A percentile compares a stretch with the other conserved stretches of the same genome.
phyloP scores from a whole-genome alignment of 1,140 invertebrate genomes.

The Drosophila burlai region DNA sequence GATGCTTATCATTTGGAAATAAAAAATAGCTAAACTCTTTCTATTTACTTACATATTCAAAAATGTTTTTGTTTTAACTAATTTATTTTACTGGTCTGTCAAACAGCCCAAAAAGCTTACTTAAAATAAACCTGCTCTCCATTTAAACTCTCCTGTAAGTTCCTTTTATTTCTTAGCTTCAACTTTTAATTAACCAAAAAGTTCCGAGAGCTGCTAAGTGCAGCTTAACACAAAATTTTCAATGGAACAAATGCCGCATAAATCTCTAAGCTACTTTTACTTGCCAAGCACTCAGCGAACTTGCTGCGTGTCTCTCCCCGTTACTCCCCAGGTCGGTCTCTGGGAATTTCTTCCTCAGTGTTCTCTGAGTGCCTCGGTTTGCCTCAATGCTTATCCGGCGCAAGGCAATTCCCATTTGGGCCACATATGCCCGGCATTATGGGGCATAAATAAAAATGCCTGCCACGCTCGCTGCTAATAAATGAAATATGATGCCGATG shows the following conservation, averaged over 20 bases:
- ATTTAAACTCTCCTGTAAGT: background rate
- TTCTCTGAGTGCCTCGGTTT: conserved; percentile 26
- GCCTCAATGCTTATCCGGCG: conserved; percentile 36
- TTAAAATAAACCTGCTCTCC: background rate
- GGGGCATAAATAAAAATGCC: conserved; percentile 75
- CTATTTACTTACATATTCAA: fast-evolving
- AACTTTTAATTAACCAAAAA: conserved; percentile 47
- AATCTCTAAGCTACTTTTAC: conserved; percentile 80
- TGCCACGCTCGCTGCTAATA: conserved; percentile 77
- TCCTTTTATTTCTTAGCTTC: conserved; percentile 5
- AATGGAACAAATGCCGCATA: conserved; percentile 69
- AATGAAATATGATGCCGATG: conserved; percentile 83
- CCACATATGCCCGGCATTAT: conserved; percentile 83
- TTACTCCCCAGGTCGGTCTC: background rate
- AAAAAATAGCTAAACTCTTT: background rate
- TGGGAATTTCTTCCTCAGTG: background rate
- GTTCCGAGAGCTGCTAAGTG: conserved; percentile 34
- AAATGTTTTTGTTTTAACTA: background rate
- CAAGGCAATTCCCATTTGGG: conserved; percentile 80
- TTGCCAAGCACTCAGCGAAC: conserved; percentile 57
- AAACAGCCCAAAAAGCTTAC: background rate
- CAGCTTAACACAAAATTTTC: conserved; percentile 48
- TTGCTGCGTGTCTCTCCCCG: background rate
- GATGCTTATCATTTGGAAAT: background rate
- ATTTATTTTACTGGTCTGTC: background rate